Conservation (phyloP, 2,113 vertebrate genomes). For the Lasiurus cinereus region DNA sequence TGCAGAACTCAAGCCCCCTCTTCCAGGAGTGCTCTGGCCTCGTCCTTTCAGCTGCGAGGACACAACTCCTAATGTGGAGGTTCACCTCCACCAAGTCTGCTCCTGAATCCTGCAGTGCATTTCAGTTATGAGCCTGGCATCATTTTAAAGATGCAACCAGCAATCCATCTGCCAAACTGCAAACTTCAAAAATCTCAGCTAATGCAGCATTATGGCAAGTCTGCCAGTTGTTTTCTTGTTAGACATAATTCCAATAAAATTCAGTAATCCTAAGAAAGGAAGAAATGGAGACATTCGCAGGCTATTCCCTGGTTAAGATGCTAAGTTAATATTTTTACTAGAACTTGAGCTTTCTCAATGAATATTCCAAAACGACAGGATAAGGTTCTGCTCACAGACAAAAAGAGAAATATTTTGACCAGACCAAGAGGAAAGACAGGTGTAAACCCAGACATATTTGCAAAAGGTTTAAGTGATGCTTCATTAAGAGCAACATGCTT, state of each 20-base stretch:
- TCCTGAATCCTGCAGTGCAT: slow-evolving; percentile 71
- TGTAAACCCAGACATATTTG: neutral
- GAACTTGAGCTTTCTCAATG: slow-evolving; percentile 67
- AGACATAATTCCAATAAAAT: slow-evolving; percentile 79
- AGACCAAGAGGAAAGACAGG: slow-evolving; percentile 26
- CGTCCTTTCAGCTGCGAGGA: neutral
- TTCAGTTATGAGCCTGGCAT: slow-evolving; percentile 73
- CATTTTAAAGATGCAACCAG: slow-evolving; percentile 74
- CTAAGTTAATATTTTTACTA: slow-evolving; percentile 74
- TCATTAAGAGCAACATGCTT: slow-evolving; percentile 48
- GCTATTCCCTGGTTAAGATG: slow-evolving; percentile 70
- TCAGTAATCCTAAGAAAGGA: slow-evolving; percentile 47
- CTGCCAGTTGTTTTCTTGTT: slow-evolving; percentile 52
- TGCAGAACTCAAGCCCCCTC: neutral
- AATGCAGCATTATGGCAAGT: slow-evolving; percentile 74
- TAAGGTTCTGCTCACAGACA: neutral
- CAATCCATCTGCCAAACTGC: slow-evolving; percentile 71
- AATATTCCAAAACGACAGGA: slow-evolving; percentile 70
- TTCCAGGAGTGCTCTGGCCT: neutral
- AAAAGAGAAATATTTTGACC: slow-evolving; percentile 63
- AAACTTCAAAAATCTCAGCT: slow-evolving; percentile 80
- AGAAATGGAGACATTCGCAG: slow-evolving; percentile 67
- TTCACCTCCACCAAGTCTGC: slow-evolving; percentile 65
- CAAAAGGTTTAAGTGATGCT: slow-evolving; percentile 2
- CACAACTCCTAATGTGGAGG: neutral